A percentile compares a stretch with the other conserved stretches of the same genome.
These are phyloP conservation scores for Pterocles gutturalis DNA, from an alignment of 2,113 vertebrate species.

Conservation along the genomic window DNA sequence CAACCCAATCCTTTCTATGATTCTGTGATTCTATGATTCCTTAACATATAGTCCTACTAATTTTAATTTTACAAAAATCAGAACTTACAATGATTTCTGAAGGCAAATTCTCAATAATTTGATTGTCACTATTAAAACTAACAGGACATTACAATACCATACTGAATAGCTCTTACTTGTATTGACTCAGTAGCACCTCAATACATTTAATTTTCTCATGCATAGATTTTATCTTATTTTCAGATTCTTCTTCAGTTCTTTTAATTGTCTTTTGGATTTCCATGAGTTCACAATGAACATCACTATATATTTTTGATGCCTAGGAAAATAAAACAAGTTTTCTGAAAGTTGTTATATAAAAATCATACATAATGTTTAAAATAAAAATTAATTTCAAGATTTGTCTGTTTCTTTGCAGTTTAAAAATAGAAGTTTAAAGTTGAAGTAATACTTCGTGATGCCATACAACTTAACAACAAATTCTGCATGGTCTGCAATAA, in stretches of 20 bases:
- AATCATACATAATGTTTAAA: background rate
- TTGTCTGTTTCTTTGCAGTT: background rate
- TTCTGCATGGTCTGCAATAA: background rate
- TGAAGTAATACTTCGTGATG: background rate
- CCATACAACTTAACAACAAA: background rate
- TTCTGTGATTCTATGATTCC: too few relatives aligned
- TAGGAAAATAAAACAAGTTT: slow-evolving; percentile 26
- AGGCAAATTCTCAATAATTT: background rate
- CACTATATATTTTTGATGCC: slow-evolving; percentile 23
- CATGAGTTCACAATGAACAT: slow-evolving; percentile 28
- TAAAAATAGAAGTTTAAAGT: background rate
- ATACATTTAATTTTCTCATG: background rate
- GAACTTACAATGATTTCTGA: background rate
- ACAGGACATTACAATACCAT: background rate
- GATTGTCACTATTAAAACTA: background rate
- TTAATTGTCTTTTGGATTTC: slow-evolving; percentile 29
- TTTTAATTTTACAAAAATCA: background rate
- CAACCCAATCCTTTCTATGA: too few relatives aligned
- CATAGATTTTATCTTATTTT: slow-evolving; percentile 34
- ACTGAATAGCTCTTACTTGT: slow-evolving; percentile 61
- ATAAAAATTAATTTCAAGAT: background rate
- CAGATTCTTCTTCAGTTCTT: slow-evolving; percentile 14
- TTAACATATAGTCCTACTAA: background rate
- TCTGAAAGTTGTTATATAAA: background rate
- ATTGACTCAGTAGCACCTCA: slow-evolving; percentile 28